Evolutionary conservation across 2,113 vertebrate species (phyloP), one percentile per base, ranked within the genome.

Genomic region (Percina caprodes): DNA sequence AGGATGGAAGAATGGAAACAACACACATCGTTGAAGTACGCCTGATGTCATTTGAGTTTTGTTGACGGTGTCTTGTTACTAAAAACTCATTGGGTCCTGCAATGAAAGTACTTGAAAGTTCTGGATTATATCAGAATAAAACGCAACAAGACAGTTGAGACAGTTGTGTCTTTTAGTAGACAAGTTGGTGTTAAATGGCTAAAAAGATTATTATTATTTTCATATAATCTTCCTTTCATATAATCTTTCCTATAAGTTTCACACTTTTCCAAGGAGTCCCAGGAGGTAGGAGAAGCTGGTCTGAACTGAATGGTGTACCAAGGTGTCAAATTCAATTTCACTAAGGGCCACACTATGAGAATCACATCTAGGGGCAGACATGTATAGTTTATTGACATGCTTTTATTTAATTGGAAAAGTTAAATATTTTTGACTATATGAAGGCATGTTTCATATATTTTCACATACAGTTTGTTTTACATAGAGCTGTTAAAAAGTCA

Each of bases 31-130:
- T 30, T 67, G 9, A 68, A 42, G 18, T n/a, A 16, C 33, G 49
- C 7, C 16, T 59, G 30, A 13, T 30, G 30, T 52, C 23, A 65
- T 70, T 13, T 77, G 30, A 77, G 80, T 51, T 33, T 45, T n/a
- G 45, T 2, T 48, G 8, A 67, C 2, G 23, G 45, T 48, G 8
- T 55, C 1, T 23, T 73, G 67, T 21, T 51, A 19, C 18, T 12
- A 16, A 60, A 65, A 48, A 7, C 45, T 19, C 5, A 39, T 9
- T 39, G 5, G 18, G 7, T 58, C 16, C 30, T 66, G 42, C 9
- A 8, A 15, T 71, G 24, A 18, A 39, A 18, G n/a, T 4, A 19
- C 39, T 45, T 33, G 2, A 59, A 80, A 62, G 67, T 67, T 19
- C 16, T 30, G 63, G 30, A 69, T 23, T 15, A 13, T 46, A 21